phyloP scores from a whole-genome alignment of 2,888 invertebrate genomes.

The Ditula angustiorana region DNA sequence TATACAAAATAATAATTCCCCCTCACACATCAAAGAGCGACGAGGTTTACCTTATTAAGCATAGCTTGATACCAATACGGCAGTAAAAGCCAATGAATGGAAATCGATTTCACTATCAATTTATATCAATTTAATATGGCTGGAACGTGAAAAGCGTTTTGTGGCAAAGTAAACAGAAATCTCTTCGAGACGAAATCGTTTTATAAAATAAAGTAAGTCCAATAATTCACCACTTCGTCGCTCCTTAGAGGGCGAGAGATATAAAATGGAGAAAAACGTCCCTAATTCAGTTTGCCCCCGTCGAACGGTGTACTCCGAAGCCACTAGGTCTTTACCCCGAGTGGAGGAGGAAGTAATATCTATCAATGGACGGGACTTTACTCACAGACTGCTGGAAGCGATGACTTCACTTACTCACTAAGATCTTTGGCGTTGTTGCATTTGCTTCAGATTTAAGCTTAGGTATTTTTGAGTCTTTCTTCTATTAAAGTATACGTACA shows the following conservation, averaged over 20 bases:
- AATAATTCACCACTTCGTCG: constrained; percentile 81
- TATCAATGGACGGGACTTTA: constrained; percentile 61
- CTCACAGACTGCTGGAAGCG: constrained; percentile 50
- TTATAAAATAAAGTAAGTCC: constrained; percentile 81
- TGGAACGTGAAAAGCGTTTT: constrained; percentile 61
- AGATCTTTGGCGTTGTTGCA: constrained; percentile 19
- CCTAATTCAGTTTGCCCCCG: constrained; percentile 79
- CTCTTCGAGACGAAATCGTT: constrained; percentile 69
- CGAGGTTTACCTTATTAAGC: constrained; percentile 5
- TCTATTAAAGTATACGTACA: background rate
- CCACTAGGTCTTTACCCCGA: constrained; percentile 64
- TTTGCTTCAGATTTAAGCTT: background rate
- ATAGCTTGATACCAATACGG: constrained; percentile 4
- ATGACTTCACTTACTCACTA: constrained; percentile 57
- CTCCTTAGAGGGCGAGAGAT: constrained; percentile 72
- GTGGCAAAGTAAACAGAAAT: constrained; percentile 75
- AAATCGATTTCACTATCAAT: constrained; percentile 53
- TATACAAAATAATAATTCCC: constrained; percentile 1
- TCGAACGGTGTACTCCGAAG: constrained; percentile 66
- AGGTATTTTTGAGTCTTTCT: background rate
- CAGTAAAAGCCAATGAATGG: constrained; percentile 40
- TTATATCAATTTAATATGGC: constrained; percentile 62
- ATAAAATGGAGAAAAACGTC: constrained; percentile 81
- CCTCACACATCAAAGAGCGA: background rate
- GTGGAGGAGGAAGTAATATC: constrained; percentile 70